phyloP scores from a whole-genome alignment of 2,888 invertebrate genomes.

The Netelia virgata region DNA sequence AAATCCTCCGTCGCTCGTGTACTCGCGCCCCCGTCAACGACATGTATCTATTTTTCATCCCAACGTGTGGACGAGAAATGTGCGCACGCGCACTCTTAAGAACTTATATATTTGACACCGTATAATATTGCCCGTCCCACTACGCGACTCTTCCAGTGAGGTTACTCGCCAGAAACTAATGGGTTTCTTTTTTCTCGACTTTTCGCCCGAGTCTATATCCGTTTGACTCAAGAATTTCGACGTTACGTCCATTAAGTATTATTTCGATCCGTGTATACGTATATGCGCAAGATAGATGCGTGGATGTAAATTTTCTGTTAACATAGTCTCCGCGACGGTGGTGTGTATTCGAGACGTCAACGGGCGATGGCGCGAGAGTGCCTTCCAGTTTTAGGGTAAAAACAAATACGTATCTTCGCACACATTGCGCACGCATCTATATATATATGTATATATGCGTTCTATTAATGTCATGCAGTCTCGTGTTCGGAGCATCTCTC shows the following conservation, averaged over 20 bases:
- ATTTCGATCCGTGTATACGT: neutral
- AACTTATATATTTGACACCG: neutral
- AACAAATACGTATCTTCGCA: slow-evolving; percentile 51
- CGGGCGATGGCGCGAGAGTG: slow-evolving; percentile 16
- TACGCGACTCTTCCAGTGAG: neutral
- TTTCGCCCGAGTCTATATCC: slow-evolving; percentile 16
- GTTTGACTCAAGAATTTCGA: slow-evolving; percentile 24
- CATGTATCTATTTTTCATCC: slow-evolving; percentile 53
- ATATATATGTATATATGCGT: slow-evolving; percentile 49
- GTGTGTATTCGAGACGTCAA: slow-evolving; percentile 25
- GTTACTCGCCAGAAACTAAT: neutral
- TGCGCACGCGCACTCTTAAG: neutral
- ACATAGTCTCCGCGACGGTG: neutral
- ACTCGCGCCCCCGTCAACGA: slow-evolving; percentile 26
- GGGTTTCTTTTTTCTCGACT: neutral
- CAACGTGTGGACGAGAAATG: slow-evolving; percentile 30
- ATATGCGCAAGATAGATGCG: neutral
- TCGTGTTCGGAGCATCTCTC: slow-evolving; percentile 56
- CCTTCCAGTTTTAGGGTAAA: slow-evolving; percentile 46
- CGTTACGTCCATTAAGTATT: slow-evolving; percentile 16
- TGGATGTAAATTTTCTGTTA: too few species aligned
- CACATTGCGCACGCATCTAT: neutral
- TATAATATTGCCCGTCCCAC: neutral
- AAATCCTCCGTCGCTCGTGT: slow-evolving; percentile 24
- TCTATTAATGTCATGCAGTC: slow-evolving; percentile 68